Evolutionary conservation across 2,888 invertebrate genomes (phyloP).

Genomic region (Hyles lineata): DNA sequence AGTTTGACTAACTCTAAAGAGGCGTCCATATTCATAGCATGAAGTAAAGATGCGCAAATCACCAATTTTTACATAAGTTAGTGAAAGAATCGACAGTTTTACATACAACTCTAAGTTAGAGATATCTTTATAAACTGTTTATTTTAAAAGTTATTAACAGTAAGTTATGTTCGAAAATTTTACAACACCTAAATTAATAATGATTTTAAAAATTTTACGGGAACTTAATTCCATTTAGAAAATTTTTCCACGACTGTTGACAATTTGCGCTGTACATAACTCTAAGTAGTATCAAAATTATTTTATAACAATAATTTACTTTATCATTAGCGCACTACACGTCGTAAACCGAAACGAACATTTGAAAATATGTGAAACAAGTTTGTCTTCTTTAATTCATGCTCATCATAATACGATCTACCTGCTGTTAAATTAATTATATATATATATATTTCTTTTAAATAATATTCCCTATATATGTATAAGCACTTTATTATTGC

Average conservation of each 20-base stretch:
- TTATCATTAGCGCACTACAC: constrained; percentile 49
- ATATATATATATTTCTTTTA: constrained; percentile 45
- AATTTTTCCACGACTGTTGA: constrained; percentile 53
- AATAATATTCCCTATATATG: constrained; percentile 41
- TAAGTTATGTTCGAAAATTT: constrained; percentile 64
- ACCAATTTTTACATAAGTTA: constrained; percentile 78
- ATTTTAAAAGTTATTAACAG: constrained; percentile 62
- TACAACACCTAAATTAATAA: constrained; percentile 69
- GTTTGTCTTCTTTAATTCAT: constrained; percentile 60
- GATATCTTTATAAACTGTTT: constrained; percentile 70
- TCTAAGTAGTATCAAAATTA: constrained; percentile 50
- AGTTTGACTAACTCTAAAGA: constrained; percentile 81
- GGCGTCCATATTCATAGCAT: constrained; percentile 82
- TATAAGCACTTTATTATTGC: constrained; percentile 55
- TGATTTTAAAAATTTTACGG: constrained; percentile 67
- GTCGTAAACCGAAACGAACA: constrained; percentile 63
- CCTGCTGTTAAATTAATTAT: constrained; percentile 20
- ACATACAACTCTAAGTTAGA: constrained; percentile 71
- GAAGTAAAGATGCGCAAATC: constrained; percentile 80
- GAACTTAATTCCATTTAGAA: constrained; percentile 84
- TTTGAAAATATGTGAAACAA: constrained; percentile 84
- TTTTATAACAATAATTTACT: constrained; percentile 51
- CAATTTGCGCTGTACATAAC: constrained; percentile 54
- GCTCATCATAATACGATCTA: constrained; percentile 72
- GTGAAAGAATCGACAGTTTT: constrained; percentile 69